Conservation (phyloP, 2,797 vertebrate genomes). For the Hydrocynus forskahlii region DNA sequence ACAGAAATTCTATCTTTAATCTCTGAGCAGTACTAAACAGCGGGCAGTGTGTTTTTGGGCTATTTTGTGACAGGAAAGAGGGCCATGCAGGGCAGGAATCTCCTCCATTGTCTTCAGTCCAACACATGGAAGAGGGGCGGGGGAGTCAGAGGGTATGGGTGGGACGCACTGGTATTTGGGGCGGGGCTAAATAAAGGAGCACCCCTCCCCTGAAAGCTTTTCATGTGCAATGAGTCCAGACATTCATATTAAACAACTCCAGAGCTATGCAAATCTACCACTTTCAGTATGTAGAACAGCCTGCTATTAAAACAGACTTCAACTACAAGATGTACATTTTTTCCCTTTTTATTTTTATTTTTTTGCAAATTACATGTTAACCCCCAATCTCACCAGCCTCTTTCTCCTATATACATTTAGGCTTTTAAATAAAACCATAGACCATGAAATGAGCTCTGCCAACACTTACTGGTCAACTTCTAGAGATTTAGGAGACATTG, state of each 20-base stretch:
- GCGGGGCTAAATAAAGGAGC: constrained; percentile 32
- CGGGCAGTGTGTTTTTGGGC: constrained; percentile 40
- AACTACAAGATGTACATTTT: constrained; percentile 37
- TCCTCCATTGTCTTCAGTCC: constrained; percentile 52
- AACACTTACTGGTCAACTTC: constrained; percentile 55
- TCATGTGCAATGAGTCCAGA: constrained; percentile 54
- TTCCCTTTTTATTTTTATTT: constrained; percentile 66
- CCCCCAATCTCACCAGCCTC: background rate
- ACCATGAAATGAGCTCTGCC: constrained; percentile 48
- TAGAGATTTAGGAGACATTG: constrained; percentile 63
- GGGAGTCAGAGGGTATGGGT: background rate
- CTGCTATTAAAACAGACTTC: constrained; percentile 24
- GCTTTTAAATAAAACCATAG: constrained; percentile 71
- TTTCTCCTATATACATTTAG: constrained; percentile 35
- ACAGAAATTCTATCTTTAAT: constrained; percentile 21
- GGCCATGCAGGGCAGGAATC: constrained; percentile 58
- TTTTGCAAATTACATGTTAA: constrained; percentile 53
- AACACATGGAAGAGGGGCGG: background rate
- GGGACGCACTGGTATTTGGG: constrained; percentile 35
- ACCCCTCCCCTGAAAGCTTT: constrained; percentile 34
- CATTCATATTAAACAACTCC: constrained; percentile 54
- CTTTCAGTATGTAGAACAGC: background rate
- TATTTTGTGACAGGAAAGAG: constrained; percentile 61
- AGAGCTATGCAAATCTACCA: constrained; percentile 50
- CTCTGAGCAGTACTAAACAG: constrained; percentile 1